These are phyloP conservation scores for Coccyzus lansbergi DNA, from an alignment of 2,797 vertebrate genomes.

Conservation along the genomic window DNA sequence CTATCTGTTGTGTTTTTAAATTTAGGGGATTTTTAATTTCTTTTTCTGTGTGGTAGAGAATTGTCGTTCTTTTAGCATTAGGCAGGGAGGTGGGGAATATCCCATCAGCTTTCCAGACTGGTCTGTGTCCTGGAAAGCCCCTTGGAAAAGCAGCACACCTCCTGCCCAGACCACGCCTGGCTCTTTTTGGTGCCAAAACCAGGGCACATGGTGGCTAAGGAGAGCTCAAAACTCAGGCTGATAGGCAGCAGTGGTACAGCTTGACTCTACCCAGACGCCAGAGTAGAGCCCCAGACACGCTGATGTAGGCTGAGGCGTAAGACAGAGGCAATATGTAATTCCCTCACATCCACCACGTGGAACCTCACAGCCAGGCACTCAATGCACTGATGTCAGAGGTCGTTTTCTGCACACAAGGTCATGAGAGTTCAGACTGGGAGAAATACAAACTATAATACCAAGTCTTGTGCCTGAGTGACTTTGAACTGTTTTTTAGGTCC, in stretches of 20 bases:
- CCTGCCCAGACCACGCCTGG: accelerated
- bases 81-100: neutral
- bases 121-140: neutral
- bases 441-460: neutral
- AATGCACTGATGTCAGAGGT: neutral
- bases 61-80: neutral
- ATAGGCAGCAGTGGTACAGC: neutral
- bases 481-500: constrained; percentile 9
- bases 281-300: neutral
- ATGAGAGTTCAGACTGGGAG: neutral
- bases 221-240: neutral
- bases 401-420: neutral
- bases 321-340: neutral
- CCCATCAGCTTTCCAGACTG: neutral
- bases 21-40: neutral
- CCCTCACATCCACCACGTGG: accelerated
- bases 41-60: neutral
- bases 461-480: neutral
- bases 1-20: neutral
- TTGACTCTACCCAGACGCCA: neutral
- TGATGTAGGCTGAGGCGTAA: neutral
- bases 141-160: neutral
- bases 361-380: neutral
- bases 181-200: neutral
- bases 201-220: neutral